Conservation (phyloP, 2,888 invertebrate genomes). For the Drosophila antonietae region DNA sequence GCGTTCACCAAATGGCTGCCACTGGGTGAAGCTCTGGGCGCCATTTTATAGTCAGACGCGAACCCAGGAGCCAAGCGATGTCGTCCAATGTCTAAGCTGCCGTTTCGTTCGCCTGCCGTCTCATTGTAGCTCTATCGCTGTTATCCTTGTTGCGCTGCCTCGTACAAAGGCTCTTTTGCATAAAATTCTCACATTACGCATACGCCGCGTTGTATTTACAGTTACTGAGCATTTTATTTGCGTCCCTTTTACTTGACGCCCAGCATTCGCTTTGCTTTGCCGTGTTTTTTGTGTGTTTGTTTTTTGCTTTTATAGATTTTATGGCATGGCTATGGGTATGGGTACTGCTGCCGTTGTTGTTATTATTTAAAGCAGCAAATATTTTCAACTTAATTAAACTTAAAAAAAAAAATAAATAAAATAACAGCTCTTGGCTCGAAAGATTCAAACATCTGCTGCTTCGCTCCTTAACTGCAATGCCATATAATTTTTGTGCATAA, state of each 20-base stretch:
- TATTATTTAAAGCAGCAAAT: conserved; percentile 76
- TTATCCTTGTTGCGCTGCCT: conserved; percentile 34
- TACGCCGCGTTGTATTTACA: conserved; percentile 78
- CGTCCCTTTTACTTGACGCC: conserved; percentile 48
- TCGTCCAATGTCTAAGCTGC: conserved; percentile 55
- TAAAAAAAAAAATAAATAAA: conserved; percentile 44
- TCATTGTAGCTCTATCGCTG: conserved; percentile 2
- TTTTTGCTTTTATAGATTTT: conserved; percentile 71
- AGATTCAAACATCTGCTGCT: conserved; percentile 64
- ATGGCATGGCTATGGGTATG: conserved; percentile 39
- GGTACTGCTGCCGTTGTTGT: conserved; percentile 47
- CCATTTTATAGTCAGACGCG: conserved; percentile 72
- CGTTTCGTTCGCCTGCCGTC: conserved; percentile 5
- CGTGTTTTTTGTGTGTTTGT: conserved; percentile 54
- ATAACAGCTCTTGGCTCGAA: conserved; percentile 22
- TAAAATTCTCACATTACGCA: conserved; percentile 80
- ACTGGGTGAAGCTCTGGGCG: conserved; percentile 57
- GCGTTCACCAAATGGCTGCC: conserved; percentile 65
- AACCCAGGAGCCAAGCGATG: conserved; percentile 59
- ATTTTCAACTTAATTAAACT: conserved; percentile 83
- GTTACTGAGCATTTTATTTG: conserved; percentile 77
- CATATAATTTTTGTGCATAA: conserved; percentile 73
- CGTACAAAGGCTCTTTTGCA: conserved; percentile 66
- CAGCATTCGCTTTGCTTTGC: conserved; percentile 51
- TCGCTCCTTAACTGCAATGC: conserved; percentile 69